Evolutionary conservation across 2,113 vertebrate genomes (phyloP), one percentile per base, ranked within the genome.

Genomic region (Corydoras maculifer): DNA sequence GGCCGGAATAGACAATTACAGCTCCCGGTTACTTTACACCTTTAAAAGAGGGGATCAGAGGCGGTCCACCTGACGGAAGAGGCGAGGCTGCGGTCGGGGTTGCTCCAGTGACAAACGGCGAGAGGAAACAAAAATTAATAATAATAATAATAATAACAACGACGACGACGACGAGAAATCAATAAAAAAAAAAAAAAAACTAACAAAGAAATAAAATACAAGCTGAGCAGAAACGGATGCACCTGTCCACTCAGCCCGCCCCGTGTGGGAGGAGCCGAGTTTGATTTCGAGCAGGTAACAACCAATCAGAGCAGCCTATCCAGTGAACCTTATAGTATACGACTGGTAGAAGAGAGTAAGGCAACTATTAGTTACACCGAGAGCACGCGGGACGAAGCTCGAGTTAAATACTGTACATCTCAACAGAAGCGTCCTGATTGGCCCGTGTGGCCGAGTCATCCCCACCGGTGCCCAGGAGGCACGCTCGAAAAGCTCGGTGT

Each of bases 361-460:
- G 87, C 89, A 89, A 82, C 87, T 84, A 82, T 90, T 84, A 86
- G 84, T 83, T 84, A 84, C 79, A 82, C 79, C 82, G 80, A 73
- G 75, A 75, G 78, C 78, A 77, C 51, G 76, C 35, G 70, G 68
- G 78, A 54, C 57, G 13, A 14, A 64, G 65, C 54, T 74, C 14
- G 55, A 61, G 57, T 65, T 51, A 69, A 67, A 74, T 70, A 70
- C 68, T 74, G 72, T 74, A 57, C 64, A 74, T 64, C 62, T 58
- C 60, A 50, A 62, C 65, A 64, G 54, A 58, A 65, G 18, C 25
- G 14, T 65, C 32, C 58, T n/a, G 66, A 69, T 72, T 69, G 66
- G 57, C 66, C 35, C 35, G 35, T 43, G 4, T 43, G 35, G 35
- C 9, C 13, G 9, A 14, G 51, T 14, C 51, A 53, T 53, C 9